phyloP scores from a whole-genome alignment of 2,113 vertebrate genomes.

The Otocyon megalotis region DNA sequence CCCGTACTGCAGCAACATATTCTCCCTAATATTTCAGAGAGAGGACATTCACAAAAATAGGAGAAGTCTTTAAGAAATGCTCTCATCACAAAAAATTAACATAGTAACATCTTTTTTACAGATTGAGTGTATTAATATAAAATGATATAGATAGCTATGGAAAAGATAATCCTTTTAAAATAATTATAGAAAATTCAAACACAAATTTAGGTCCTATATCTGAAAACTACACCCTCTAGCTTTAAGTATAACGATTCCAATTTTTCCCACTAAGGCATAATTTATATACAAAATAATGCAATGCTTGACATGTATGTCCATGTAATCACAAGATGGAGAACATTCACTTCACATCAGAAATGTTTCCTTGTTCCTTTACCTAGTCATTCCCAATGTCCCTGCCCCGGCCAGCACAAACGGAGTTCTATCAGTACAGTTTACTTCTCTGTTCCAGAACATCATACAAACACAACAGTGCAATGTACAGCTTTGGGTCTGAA shows the following conservation, averaged over 20 bases:
- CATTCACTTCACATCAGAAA: background rate
- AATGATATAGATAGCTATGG: background rate
- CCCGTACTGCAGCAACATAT: conserved; percentile 91
- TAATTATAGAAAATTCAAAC: conserved; percentile 32
- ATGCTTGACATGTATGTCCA: background rate
- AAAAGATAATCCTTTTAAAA: conserved; percentile 10
- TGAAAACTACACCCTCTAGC: background rate
- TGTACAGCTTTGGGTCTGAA: background rate
- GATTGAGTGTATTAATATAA: background rate
- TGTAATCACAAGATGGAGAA: background rate
- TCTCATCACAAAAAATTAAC: background rate
- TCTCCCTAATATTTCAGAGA: conserved; percentile 87
- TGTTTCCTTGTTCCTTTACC: background rate
- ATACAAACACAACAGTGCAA: background rate
- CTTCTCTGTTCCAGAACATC: background rate
- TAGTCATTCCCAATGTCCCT: background rate
- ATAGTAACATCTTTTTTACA: background rate
- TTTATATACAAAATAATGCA: background rate
- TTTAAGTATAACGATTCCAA: background rate
- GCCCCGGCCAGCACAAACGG: background rate
- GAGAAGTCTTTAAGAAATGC: background rate
- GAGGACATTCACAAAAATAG: background rate
- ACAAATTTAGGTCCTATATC: background rate
- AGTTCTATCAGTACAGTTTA: background rate
- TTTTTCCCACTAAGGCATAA: background rate